Evolutionary conservation across 1,140 invertebrate species (phyloP).

Genomic region (Drosophila triauraria): DNA sequence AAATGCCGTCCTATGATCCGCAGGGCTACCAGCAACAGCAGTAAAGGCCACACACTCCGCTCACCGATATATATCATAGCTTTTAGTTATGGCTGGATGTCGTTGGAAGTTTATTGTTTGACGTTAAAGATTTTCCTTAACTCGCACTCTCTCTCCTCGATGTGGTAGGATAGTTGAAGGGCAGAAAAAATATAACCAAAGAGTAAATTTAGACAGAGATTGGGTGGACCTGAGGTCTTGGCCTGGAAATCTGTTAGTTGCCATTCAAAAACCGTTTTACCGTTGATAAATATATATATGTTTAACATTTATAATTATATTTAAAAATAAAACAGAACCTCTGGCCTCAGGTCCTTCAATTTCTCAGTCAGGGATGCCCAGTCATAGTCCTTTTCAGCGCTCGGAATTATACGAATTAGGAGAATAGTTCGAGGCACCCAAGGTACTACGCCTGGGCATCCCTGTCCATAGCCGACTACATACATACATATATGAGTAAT

Average conservation of each 20-base stretch:
- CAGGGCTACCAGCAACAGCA: constrained; percentile 65
- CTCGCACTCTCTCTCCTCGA: constrained; percentile 3
- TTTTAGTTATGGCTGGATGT: constrained; percentile 73
- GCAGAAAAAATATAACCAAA: constrained; percentile 9
- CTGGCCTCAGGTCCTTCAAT: not conserved
- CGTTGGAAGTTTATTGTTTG: constrained; percentile 67
- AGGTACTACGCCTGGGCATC: constrained; percentile 1
- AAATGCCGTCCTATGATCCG: constrained; percentile 39
- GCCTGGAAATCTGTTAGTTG: constrained; percentile 3
- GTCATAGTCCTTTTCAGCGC: not conserved
- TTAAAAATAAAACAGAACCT: not conserved
- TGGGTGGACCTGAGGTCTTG: not conserved
- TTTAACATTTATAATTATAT: constrained; percentile 7
- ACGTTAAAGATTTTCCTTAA: constrained; percentile 49
- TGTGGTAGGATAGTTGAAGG: constrained; percentile 12
- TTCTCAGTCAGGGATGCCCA: not conserved
- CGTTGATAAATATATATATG: constrained; percentile 11
- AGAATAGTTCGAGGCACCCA: not conserved
- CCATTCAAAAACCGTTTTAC: not conserved
- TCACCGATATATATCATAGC: constrained; percentile 60
- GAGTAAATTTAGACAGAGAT: not conserved
- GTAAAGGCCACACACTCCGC: constrained; percentile 25
- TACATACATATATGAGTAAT: constrained; percentile 7
- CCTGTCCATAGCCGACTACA: not conserved
- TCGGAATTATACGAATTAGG: not conserved